These are phyloP conservation scores for Drosophila kohkoa DNA, from an alignment of 1,140 invertebrate genomes.

Conservation along the genomic window DNA sequence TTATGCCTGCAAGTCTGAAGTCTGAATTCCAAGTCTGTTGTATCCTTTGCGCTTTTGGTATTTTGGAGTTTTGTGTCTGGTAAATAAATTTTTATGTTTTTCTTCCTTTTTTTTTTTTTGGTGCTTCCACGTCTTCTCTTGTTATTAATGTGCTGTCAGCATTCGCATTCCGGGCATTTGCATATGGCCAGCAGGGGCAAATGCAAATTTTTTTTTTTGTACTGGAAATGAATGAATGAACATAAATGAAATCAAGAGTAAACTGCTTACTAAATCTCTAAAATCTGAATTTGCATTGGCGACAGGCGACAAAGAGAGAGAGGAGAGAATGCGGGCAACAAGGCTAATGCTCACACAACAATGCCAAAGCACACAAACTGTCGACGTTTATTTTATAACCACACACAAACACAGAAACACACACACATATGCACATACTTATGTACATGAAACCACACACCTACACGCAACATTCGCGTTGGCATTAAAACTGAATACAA, in stretches of 20 bases:
- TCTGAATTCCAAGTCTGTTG: constrained; percentile 14
- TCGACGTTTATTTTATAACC: constrained; percentile 48
- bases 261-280: constrained; percentile 34
- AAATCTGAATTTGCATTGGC: constrained; percentile 52
- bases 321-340: background rate
- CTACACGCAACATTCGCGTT: constrained; percentile 7
- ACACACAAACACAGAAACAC: constrained; percentile 8
- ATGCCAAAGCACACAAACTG: constrained; percentile 44
- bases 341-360: constrained; percentile 38
- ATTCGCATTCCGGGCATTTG: constrained; percentile 24
- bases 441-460: background rate
- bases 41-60: constrained; percentile 4
- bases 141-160: constrained; percentile 50
- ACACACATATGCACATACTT: background rate
- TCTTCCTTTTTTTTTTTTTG: background rate
- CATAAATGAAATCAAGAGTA: constrained; percentile 41
- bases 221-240: constrained; percentile 16
- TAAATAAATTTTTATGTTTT: constrained; percentile 50
- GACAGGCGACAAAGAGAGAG: constrained; percentile 1
- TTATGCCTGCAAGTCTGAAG: constrained; percentile 27
- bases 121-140: background rate
- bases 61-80: constrained; percentile 11
- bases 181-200: constrained; percentile 22
- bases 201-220: constrained; percentile 23
- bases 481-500: constrained; percentile 56